Percentiles rank a stretch among this genome's conserved stretches.
Conservation (phyloP, 2,888 invertebrate genomes). For the Eulithis testata region DNA sequence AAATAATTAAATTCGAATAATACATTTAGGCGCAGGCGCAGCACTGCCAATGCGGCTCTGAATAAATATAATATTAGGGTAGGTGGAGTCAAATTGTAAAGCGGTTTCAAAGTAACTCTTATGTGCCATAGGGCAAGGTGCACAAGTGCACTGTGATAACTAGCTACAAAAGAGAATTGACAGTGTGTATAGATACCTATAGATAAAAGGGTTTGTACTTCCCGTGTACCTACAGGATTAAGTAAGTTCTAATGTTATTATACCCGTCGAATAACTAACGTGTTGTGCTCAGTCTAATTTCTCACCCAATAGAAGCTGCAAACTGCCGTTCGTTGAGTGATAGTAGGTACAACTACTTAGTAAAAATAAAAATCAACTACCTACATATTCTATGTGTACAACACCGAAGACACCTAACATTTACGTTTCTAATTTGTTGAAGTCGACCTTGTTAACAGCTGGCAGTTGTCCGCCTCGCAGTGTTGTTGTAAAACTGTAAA, state of each 20-base stretch:
- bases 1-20: conserved; percentile 46
- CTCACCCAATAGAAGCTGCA: conserved; percentile 52
- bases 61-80: conserved; percentile 49
- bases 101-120: conserved; percentile 31
- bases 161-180: conserved; percentile 23
- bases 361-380: conserved; percentile 43
- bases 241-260: conserved; percentile 28
- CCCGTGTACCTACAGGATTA: conserved; percentile 42
- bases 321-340: conserved; percentile 39
- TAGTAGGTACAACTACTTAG: conserved; percentile 33
- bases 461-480: conserved; percentile 18
- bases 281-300: conserved; percentile 65
- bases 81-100: conserved; percentile 48
- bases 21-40: conserved; percentile 35
- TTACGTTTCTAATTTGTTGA: conserved; percentile 32
- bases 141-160: conserved; percentile 15
- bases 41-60: conserved; percentile 44
- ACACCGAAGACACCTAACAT: conserved; percentile 60
- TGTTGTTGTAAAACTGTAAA: conserved; percentile 21
- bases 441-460: conserved; percentile 17
- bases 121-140: conserved; percentile 16
- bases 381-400: conserved; percentile 64
- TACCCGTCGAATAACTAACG: conserved; percentile 52
- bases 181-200: conserved; percentile 14
- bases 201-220: conserved; percentile 46